Evolutionary conservation across 2,888 invertebrate species (phyloP).

Genomic region (Drosophila kanekoi): DNA sequence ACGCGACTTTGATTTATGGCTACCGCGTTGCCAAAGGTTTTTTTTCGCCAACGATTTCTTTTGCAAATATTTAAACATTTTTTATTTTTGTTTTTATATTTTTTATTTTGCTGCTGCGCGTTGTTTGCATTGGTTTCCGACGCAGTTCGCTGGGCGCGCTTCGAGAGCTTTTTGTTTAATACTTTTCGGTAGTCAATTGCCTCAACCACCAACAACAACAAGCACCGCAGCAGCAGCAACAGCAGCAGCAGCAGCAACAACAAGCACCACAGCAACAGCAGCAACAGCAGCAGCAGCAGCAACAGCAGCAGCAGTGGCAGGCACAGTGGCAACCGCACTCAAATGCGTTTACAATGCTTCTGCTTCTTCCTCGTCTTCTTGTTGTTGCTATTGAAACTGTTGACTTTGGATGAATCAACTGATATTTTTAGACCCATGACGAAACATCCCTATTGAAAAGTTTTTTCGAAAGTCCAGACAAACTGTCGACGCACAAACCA

Average conservation of each 20-base stretch:
- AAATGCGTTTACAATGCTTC: slow-evolving; percentile 68
- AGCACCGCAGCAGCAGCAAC: slow-evolving; percentile 7
- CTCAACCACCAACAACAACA: slow-evolving; percentile 36
- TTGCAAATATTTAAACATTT: slow-evolving; percentile 82
- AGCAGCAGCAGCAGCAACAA: slow-evolving; percentile 4
- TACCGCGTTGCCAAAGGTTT: slow-evolving; percentile 79
- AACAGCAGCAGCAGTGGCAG: not conserved
- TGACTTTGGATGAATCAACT: slow-evolving; percentile 57
- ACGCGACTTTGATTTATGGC: slow-evolving; percentile 82
- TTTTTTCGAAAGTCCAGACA: slow-evolving; percentile 65
- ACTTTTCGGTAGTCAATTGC: slow-evolving; percentile 81
- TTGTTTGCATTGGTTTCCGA: slow-evolving; percentile 74
- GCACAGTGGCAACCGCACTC: slow-evolving; percentile 24
- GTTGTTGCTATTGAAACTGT: slow-evolving; percentile 15
- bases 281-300: slow-evolving; percentile 7
- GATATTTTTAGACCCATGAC: slow-evolving; percentile 66
- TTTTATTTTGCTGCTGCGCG: slow-evolving; percentile 26
- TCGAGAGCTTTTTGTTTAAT: slow-evolving; percentile 73
- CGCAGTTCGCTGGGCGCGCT: slow-evolving; percentile 58
- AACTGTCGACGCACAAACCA: slow-evolving; percentile 35
- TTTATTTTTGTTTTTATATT: slow-evolving; percentile 35
- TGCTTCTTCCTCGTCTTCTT: slow-evolving; percentile 20
- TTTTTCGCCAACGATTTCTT: slow-evolving; percentile 72
- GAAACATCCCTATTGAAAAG: slow-evolving; percentile 19
- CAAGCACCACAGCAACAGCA: slow-evolving; percentile 16